These are phyloP conservation scores for Paragorgia papillata DNA, from an alignment of 92 coral and sea anemone genomes.

Conservation along the genomic window DNA sequence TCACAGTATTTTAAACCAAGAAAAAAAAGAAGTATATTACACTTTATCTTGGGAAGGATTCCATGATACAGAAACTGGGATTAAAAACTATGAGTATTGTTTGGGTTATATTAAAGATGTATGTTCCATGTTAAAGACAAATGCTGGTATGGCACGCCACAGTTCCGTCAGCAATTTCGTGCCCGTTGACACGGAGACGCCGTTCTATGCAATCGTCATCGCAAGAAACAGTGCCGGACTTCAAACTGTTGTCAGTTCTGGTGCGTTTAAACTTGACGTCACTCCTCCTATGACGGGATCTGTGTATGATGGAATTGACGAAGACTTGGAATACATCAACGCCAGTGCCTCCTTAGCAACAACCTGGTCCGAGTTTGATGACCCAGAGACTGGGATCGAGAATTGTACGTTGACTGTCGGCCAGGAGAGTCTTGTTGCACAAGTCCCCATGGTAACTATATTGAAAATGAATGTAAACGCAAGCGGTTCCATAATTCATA, in stretches of 20 bases:
- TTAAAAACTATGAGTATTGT: slow-evolving; percentile 65
- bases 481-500: slow-evolving; percentile 55
- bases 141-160: slow-evolving; percentile 43
- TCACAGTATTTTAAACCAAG: slow-evolving; percentile 63
- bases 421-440: slow-evolving; percentile 36
- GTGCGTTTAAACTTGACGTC: slow-evolving; percentile 62
- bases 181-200: slow-evolving; percentile 53
- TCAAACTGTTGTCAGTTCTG: slow-evolving; percentile 68
- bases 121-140: slow-evolving; percentile 45
- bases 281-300: slow-evolving; percentile 79
- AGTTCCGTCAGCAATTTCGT: slow-evolving; percentile 63
- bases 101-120: slow-evolving; percentile 69
- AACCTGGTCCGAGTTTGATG: slow-evolving; percentile 77
- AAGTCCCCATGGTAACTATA: slow-evolving; percentile 50
- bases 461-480: slow-evolving; percentile 57
- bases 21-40: slow-evolving; percentile 56
- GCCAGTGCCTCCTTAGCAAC: slow-evolving; percentile 53
- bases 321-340: slow-evolving; percentile 70
- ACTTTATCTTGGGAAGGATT: slow-evolving; percentile 69
- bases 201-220: slow-evolving; percentile 68
- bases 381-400: slow-evolving; percentile 68
- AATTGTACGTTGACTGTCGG: slow-evolving; percentile 73
- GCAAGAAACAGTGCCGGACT: slow-evolving; percentile 81
- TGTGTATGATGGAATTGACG: slow-evolving; percentile 72
- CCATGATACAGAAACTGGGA: slow-evolving; percentile 74